Evolutionary conservation across 2,888 invertebrate genomes (phyloP).

Genomic region (Ellobium chinense): DNA sequence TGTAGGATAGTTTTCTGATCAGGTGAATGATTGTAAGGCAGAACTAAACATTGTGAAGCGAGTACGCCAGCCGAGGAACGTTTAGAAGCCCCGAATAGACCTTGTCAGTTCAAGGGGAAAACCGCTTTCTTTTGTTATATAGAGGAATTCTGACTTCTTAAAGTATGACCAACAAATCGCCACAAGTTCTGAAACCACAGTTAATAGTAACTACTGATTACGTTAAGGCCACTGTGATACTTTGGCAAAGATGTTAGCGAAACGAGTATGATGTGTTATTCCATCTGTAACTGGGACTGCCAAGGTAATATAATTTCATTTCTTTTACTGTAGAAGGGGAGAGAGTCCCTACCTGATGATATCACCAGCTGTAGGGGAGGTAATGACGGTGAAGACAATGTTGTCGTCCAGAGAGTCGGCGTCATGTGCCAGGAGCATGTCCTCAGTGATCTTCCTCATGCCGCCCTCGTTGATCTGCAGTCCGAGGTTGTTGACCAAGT

Average conservation of each 20-base stretch:
- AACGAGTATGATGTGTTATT: background rate
- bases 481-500: slow-evolving; percentile 74
- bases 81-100: too few species aligned
- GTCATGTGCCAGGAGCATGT: slow-evolving; percentile 74
- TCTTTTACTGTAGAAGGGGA: background rate
- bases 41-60: too few species aligned
- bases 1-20: too few species aligned
- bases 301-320: background rate
- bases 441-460: slow-evolving; percentile 67
- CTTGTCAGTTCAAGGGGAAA: too few species aligned
- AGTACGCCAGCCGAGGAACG: too few species aligned
- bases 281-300: background rate
- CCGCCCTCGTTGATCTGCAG: slow-evolving; percentile 75
- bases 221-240: too few species aligned
- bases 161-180: too few species aligned
- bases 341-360: slow-evolving; percentile 58
- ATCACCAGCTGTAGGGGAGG: slow-evolving; percentile 73
- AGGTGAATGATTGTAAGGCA: too few species aligned
- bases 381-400: slow-evolving; percentile 72
- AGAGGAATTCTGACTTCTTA: too few species aligned
- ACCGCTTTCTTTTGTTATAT: too few species aligned
- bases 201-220: too few species aligned
- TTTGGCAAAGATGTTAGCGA: background rate
- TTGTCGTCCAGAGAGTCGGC: slow-evolving; percentile 74
- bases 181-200: too few species aligned